phyloP scores from a whole-genome alignment of 2,113 vertebrate species.

The Colius striatus region DNA sequence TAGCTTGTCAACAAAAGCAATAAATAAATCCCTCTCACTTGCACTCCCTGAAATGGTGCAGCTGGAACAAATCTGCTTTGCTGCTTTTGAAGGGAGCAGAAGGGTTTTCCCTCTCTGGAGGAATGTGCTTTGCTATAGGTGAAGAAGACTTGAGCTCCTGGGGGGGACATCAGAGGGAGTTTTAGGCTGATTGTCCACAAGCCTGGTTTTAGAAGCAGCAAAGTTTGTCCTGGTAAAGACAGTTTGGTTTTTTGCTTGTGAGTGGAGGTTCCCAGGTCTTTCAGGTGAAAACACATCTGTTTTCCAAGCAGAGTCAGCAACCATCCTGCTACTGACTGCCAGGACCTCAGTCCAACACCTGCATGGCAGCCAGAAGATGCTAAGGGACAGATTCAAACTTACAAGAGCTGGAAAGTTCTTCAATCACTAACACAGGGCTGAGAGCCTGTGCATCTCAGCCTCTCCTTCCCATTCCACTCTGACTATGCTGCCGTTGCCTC shows the following conservation, averaged over 20 bases:
- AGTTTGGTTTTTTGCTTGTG: background rate
- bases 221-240: background rate
- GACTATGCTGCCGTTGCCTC: background rate
- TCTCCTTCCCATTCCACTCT: background rate
- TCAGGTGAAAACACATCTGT: background rate
- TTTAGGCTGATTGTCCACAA: background rate
- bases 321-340: background rate
- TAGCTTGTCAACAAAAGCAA: constrained; percentile 13
- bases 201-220: background rate
- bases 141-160: background rate
- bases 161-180: background rate
- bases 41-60: background rate
- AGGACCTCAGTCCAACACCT: background rate
- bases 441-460: background rate
- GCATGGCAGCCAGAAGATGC: background rate
- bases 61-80: background rate
- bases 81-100: background rate
- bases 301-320: background rate
- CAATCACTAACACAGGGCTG: background rate
- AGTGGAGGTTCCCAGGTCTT: background rate
- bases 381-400: background rate
- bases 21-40: background rate
- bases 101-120: background rate
- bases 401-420: background rate
- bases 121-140: background rate